Evolutionary conservation across 2,888 invertebrate genomes (phyloP), one percentile per base, ranked within the genome.

Genomic region (Ctena decussata): DNA sequence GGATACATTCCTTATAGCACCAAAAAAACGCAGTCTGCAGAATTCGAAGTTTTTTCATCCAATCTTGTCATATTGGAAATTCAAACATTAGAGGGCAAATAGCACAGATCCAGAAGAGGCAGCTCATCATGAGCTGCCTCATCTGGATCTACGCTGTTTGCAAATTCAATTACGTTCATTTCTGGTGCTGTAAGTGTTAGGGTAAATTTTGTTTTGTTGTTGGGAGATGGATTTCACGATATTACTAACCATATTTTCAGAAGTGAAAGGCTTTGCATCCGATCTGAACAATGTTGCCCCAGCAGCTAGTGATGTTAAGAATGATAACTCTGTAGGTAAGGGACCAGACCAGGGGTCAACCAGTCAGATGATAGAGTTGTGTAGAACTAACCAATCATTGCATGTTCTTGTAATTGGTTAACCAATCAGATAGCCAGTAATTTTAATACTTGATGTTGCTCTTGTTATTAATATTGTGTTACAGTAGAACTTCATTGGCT

Each of bases 291-390:
- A 77, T 70, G 82, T 73, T 27, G 70, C 32, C n/a, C 70, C 84
- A 24, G 46, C 60, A 70, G 76, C 80, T 72, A 82, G 75, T 49
- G 80, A 74, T 81, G 81, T 79, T 78, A 80, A 41, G 71, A 80
- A 81, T 79, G 41, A 60, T 24, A 83, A 65, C 32, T 24, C 65
- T 30, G 30, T 87, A 85, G 87, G 87, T 87, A 87, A 87, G 87
- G 87, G 87, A 75, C 78, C 74, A 72, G 37, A 46, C 32, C 35
- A 30, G 78, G n/a, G 71, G 35, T 35, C 65, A 35, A 74, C 84
- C 84, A 72, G 77, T 71, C 77, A 80, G 65, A 70, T 37, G 21
- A 5, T 37, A 75, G 75, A 30, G 44, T 53, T 12, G 35, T 60
- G 0, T 18, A 72, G 69, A 49, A 83, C 82, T 83, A 83, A 83